Percentiles rank a stretch among this genome's conserved stretches.
phyloP scores from a whole-genome alignment of 2,797 vertebrate species.

The Enteromius afrohamiltoni region DNA sequence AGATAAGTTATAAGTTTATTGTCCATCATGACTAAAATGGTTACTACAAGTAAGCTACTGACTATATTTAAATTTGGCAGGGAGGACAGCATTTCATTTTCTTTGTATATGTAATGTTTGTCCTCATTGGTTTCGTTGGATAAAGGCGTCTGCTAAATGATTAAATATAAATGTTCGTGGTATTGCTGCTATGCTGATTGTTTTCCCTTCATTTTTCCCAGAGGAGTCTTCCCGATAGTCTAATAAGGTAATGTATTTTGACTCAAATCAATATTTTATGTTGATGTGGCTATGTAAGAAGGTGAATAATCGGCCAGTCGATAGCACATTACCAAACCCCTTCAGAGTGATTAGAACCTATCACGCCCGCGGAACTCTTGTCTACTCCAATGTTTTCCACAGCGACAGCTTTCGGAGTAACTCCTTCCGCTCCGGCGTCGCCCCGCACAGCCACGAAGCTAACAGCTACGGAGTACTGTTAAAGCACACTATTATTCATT shows the following conservation, averaged over 20 bases:
- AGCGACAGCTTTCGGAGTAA: neutral
- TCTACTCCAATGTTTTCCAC: neutral
- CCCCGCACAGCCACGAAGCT: neutral
- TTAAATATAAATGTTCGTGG: neutral
- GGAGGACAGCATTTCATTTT: neutral
- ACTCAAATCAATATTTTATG: neutral
- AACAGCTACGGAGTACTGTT: too few species aligned
- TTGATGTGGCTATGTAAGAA: neutral
- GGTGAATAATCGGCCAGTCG: neutral
- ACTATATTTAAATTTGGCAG: neutral
- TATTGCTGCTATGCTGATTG: neutral
- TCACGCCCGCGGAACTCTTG: conserved; percentile 25
- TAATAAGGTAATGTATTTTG: neutral
- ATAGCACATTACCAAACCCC: neutral
- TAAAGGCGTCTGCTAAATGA: neutral
- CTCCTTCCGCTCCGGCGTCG: neutral
- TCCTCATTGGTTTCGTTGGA: neutral
- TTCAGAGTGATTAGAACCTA: neutral
- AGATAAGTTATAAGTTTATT: neutral
- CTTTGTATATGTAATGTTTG: neutral
- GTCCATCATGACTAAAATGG: neutral
- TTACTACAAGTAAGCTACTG: neutral
- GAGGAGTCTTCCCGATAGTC: neutral
- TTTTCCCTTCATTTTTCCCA: neutral
- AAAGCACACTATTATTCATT: neutral